Base-by-base conservation (phyloP, 2,888 invertebrate species). In the Tenthredo amoena region DNA sequence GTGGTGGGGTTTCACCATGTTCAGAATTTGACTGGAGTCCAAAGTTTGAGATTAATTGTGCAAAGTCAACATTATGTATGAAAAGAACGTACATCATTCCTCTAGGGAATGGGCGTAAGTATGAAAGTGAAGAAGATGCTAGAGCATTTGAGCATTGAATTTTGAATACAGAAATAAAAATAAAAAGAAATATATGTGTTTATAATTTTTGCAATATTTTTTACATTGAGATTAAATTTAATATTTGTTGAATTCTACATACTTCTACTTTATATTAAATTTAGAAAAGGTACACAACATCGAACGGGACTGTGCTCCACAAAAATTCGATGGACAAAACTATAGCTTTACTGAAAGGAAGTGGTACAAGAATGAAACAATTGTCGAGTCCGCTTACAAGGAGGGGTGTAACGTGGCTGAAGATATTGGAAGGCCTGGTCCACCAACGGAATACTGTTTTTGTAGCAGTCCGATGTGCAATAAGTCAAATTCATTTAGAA, bases 31-130 rank as follows among this genome's bases (percentile, higher is more conserved):
- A 97, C 92, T 95, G 96, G 88, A 96, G 96, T 1, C 94, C 95
- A 7, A 95, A 95, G 88, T 98, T 95, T 93, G 95, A 96, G 86
- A 95, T 96, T 6, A 96, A 96, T 87, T 98, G 98, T 91, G 96
- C 97, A 0, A 96, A 95, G 91, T 98, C 98, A 0, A 97, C 98
- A 1, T 96, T 97, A 95, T 98, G 98, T 91, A 95, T 96, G 94
- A 98, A 97, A 92, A 96, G 96, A 90, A 96, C 96, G 79, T 96
- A 96, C 87, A 95, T 95, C 88, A 94, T 96, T 26, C 94, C 96
- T 87, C 95, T 97, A 89, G 95, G 95, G 43, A 40, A 18, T 40
- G 74, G n/a, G 21, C n/a, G 72, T 82, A 40, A 43, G 58, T 82
- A 34, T 18, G 6, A 68, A 18, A 34, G 4, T 68, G n/a, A n/a